A percentile compares a stretch with the other conserved stretches of the same genome.
phyloP scores from a whole-genome alignment of 1,140 invertebrate genomes.

The Drosophila tristis region DNA sequence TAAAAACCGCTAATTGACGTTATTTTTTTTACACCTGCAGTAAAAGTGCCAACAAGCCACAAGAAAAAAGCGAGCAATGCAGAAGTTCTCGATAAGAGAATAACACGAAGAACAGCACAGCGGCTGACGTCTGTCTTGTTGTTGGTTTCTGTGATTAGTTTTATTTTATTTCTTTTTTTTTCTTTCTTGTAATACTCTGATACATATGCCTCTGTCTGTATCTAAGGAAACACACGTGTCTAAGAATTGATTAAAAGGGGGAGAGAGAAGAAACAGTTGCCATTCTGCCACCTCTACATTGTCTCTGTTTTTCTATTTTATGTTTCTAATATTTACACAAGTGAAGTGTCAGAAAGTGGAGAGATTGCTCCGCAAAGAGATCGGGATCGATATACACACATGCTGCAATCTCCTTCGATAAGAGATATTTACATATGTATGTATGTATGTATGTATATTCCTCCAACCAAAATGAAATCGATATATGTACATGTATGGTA shows the following conservation, averaged over 20 bases:
- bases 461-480: too few relatives aligned
- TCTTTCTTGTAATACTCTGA: too few relatives aligned
- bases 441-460: too few relatives aligned
- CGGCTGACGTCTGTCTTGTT: too few relatives aligned
- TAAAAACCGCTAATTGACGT: constrained; percentile 23
- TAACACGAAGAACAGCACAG: too few relatives aligned
- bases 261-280: not conserved
- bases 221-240: too few relatives aligned
- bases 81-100: not conserved
- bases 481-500: not conserved
- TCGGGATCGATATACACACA: not conserved
- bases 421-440: too few relatives aligned
- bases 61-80: constrained; percentile 7
- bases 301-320: not conserved
- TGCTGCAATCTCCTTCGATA: too few relatives aligned
- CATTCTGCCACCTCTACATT: not conserved
- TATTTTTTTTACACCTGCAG: constrained; percentile 21
- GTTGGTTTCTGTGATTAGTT: too few relatives aligned
- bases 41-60: constrained; percentile 10
- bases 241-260: too few relatives aligned
- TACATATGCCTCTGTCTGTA: too few relatives aligned
- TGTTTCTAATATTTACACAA: constrained; percentile 15
- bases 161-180: too few relatives aligned
- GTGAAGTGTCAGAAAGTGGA: not conserved
- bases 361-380: not conserved